Conservation (phyloP, 2,113 vertebrate species). For the Eupsittula cactorum region DNA sequence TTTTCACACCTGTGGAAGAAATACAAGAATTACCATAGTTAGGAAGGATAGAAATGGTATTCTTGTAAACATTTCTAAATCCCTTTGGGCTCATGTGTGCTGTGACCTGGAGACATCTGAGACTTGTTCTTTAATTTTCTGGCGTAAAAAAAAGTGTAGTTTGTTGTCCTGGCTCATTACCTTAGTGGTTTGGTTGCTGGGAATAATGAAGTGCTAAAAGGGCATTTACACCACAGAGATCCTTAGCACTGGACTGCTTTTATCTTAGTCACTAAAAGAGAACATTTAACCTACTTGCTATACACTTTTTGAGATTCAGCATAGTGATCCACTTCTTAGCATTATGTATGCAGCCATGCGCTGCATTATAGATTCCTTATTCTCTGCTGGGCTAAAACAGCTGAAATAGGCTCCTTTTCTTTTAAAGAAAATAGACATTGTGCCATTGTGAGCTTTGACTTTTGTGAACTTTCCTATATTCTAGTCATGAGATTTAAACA, state of each 20-base stretch:
- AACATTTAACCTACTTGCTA: not conserved
- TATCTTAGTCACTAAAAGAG: not conserved
- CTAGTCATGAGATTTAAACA: constrained; percentile 69
- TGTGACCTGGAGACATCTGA: not conserved
- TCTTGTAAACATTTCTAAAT: not conserved
- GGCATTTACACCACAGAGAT: not conserved
- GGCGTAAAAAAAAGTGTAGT: not conserved
- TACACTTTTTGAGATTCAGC: not conserved
- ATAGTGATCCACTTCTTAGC: not conserved
- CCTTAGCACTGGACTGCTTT: not conserved
- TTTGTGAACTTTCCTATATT: constrained; percentile 65
- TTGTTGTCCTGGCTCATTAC: not conserved
- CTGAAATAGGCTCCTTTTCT: not conserved
- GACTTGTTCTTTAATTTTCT: not conserved
- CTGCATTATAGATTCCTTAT: not conserved
- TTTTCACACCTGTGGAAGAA: not conserved
- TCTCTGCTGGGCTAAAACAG: not conserved
- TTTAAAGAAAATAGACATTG: constrained; percentile 19
- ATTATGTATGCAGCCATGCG: not conserved
- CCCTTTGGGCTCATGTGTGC: not conserved
- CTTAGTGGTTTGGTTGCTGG: constrained; percentile 33
- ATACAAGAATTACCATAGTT: not conserved
- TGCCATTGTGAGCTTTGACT: constrained; percentile 24
- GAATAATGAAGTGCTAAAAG: constrained; percentile 2
- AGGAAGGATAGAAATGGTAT: not conserved